Base-by-base conservation (phyloP, 2,888 invertebrate species). In the Lasioglossum malachurum region DNA sequence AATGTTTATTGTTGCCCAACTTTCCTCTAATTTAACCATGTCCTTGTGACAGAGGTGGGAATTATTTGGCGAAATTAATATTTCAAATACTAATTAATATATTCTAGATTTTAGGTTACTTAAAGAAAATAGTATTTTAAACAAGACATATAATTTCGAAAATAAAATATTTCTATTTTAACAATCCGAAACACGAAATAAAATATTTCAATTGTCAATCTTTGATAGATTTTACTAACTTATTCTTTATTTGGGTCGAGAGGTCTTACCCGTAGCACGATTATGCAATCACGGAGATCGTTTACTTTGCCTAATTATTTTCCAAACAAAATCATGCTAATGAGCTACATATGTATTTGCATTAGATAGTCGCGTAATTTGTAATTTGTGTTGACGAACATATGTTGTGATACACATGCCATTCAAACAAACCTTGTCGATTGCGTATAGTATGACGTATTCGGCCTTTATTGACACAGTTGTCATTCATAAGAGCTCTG, bases 331-430 rank as follows among this genome's bases (percentile, higher is more conserved):
- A 31, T 14, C 4, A 77, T 60, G 23, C 79, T 86, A 78, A 86
- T 35, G 67, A 79, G 46, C 4, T 87, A n/a, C 57, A n/a, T 57
- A 67, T 87, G 81, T 87, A 67, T 87, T 87, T 87, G 75, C 44
- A 79, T 82, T 82, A 88, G 84, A 84, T 82, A 84, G 80, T 44
- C 69, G 23, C 0, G 2, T 69, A 78, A 81, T 74, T 53, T 23
- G 35, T 35, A 16, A 14, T 73, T 35, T 38, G 46, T 35, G 78
- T 57, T 82, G 82, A 78, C 75, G 64, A 75, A 35, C 67, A 82
- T 84, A 87, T 77, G 75, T 77, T 75, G 71, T 73, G 31, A 60
- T 35, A 57, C 3, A 69, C 23, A 67, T 10, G 27, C 14, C 75
- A 71, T 72, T 31, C 75, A 82, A 75, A 77, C 44, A 72, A 31